phyloP scores from a whole-genome alignment of 2,888 invertebrate genomes.

The Lepeophtheirus nordmannii region DNA sequence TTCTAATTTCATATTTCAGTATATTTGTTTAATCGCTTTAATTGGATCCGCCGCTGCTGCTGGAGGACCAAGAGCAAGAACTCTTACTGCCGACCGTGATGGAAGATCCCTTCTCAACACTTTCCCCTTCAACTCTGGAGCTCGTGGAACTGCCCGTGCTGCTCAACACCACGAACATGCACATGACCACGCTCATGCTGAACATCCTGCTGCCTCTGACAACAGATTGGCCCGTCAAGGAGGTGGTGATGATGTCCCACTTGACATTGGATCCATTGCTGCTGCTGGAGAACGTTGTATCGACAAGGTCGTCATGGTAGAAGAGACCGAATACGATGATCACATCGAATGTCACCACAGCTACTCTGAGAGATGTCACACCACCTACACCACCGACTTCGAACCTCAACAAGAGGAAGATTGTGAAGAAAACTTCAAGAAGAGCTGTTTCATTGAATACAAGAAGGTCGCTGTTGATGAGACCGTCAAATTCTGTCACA shows the following conservation, averaged over 20 bases:
- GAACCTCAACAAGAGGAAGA: slow-evolving; percentile 22
- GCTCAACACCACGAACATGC: not conserved
- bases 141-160: not conserved
- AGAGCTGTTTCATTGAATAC: slow-evolving; percentile 20
- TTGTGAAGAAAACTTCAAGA: slow-evolving; percentile 19
- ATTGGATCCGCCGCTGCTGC: not conserved
- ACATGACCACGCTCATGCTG: not conserved
- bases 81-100: not conserved
- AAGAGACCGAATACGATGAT: slow-evolving; percentile 20
- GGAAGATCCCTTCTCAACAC: slow-evolving; percentile 17
- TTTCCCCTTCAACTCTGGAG: slow-evolving; percentile 14
- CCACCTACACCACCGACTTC: slow-evolving; percentile 12
- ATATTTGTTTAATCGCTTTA: not conserved
- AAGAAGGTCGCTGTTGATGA: slow-evolving; percentile 17
- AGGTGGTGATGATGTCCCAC: slow-evolving; percentile 6
- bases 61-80: not conserved
- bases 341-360: slow-evolving; percentile 20
- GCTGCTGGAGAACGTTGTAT: slow-evolving; percentile 21
- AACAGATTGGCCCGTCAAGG: slow-evolving; percentile 10
- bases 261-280: slow-evolving; percentile 14
- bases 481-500: slow-evolving; percentile 7
- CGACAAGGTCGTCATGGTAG: slow-evolving; percentile 19
- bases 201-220: not conserved
- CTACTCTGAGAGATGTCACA: slow-evolving; percentile 18
- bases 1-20: not conserved